Base-by-base conservation (phyloP, 2,113 vertebrate species). In the Oriolus oriolus region DNA sequence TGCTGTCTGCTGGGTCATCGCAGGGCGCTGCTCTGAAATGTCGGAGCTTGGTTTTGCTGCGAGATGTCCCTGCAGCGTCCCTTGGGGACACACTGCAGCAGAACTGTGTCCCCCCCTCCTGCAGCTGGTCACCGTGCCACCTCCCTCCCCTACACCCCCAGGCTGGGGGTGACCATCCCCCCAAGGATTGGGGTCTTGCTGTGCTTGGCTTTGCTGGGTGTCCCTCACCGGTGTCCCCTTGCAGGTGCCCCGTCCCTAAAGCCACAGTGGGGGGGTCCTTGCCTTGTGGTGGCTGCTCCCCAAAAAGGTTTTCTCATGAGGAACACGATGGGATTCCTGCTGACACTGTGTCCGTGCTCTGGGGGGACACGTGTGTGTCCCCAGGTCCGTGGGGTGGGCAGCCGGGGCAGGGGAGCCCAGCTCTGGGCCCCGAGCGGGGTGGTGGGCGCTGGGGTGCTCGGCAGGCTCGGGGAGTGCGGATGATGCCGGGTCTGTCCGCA, bases 401-500 rank as follows among this genome's bases (percentile, higher is more conserved):
- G 75, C 24, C 0, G 0, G 19, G 6, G 4, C 8, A 3, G 23
- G 21, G 21, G 21, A 78, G 26, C 42, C 28, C 23, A 11, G 20
- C 31, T 74, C 39, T 6, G 6, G 13, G 35, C 44, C 28, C 0
- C 0, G 0, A 24, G 26, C 0, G 0, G 69, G 17, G 11, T 1
- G 2, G 4, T 2, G 16, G 50, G 12, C 60, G 23, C 63, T 49
- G 64, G 13, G 39, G 14, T 68, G 54, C 23, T 10, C 0, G 0
- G 35, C 14, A 13, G 50, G 18, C 16, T 5, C 6, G 1, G 4
- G n/a, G 28, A 10, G 27, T 15, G 18, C 21, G 0, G 0, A 33
- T 76, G 87, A 53, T 15, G 21, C 13, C 0, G 0, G 61, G 15
- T 93, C 42, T 85, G 70, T 70, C 92, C 10, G 0, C 91, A 99